Base-by-base conservation (phyloP, 2,888 invertebrate genomes). In the Heliothis peltigera region DNA sequence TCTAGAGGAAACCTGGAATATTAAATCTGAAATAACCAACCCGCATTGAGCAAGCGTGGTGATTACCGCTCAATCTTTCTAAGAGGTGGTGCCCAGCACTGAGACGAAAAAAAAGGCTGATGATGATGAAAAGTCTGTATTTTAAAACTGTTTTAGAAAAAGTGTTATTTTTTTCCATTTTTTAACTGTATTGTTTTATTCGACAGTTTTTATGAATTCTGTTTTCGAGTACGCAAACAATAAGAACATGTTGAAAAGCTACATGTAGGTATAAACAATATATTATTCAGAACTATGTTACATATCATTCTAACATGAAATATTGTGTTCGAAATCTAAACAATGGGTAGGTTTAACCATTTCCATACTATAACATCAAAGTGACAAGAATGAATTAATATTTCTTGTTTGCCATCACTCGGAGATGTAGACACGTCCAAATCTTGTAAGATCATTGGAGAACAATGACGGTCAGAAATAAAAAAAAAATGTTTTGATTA, bases 321-420 rank as follows among this genome's bases (percentile, higher is more conserved):
- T 73, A 80, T 81, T 68, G 64, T 77, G 73, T 69, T 67, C 22
- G 42, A 64, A 72, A 70, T 66, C 55, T 62, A 81, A 77, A 86
- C 86, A 84, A 87, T 85, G 66, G 81, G 67, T 71, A 80, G 63
- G 79, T 77, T 78, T 71, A 82, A 80, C 76, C 59, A 87, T 87
- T 84, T 88, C 84, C 84, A 87, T 89, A 88, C 79, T 83, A 83
- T 76, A 82, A 89, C 87, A 87, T 85, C 75, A 78, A 86, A 88
- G 87, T 86, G 88, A 91, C 89, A 88, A 83, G 90, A 91, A 87
- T 83, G 86, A 91, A 92, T 92, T 91, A 92, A 87, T 89, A 90
- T 92, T 90, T 90, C 84, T 78, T 86, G 85, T 89, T 84, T 81
- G 83, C 79, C 77, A 84, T 88, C 88, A 89, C 76, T 84, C 84